Conservation (phyloP, 2,797 vertebrate species). For the Poecilia wingei region DNA sequence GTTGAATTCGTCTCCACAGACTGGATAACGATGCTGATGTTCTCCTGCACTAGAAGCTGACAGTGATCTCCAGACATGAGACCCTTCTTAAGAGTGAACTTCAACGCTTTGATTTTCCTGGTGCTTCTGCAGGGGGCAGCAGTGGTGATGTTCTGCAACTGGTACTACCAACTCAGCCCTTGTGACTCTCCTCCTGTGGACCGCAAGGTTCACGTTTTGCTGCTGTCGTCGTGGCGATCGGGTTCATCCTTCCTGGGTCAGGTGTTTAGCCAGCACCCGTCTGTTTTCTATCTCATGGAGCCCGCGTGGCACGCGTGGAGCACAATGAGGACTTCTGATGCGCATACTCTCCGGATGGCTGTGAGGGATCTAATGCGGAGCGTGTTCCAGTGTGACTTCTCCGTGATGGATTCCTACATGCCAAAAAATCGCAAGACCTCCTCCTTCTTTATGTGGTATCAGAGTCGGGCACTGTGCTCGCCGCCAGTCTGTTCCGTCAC, state of each 20-base stretch:
- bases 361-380: conserved; percentile 86
- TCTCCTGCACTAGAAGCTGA: not conserved
- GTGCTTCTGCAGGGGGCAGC: conserved; percentile 84
- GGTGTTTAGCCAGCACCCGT: conserved; percentile 93
- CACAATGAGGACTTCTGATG: conserved; percentile 67
- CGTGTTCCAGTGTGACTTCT: conserved; percentile 89
- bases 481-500: conserved; percentile 86
- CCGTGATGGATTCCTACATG: conserved; percentile 90
- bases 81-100: conserved; percentile 61
- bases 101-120: conserved; percentile 66
- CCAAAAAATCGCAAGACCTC: conserved; percentile 84
- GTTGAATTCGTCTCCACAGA: not conserved
- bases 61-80: conserved; percentile 34
- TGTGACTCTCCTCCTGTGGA: conserved; percentile 53
- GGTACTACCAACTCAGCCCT: conserved; percentile 69
- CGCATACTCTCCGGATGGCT: conserved; percentile 84
- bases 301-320: conserved; percentile 93
- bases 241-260: conserved; percentile 96
- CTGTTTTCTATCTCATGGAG: conserved; percentile 96
- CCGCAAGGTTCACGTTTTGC: conserved; percentile 87
- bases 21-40: not conserved
- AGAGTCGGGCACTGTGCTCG: conserved; percentile 91
- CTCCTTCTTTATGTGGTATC: conserved; percentile 89
- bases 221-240: conserved; percentile 94
- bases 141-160: conserved; percentile 84